Evolutionary conservation across 2,113 vertebrate genomes (phyloP).

Genomic region (Ovis aries): DNA sequence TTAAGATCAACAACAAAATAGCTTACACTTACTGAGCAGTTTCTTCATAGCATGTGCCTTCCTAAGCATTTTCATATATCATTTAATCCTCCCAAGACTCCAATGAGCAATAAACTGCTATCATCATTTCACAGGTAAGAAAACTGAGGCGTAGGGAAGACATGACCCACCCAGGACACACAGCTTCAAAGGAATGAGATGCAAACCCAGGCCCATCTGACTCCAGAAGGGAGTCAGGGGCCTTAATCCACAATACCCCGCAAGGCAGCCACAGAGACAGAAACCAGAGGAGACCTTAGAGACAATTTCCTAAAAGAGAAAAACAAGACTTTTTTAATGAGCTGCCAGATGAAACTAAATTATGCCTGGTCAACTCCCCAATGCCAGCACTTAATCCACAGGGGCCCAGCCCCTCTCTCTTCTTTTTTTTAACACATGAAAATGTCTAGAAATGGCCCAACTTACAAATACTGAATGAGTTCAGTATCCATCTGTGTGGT

Average conservation of each 20-base stretch:
- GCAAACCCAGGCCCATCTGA: background rate
- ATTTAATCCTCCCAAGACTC: background rate
- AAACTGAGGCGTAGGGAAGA: background rate
- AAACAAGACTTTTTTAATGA: background rate
- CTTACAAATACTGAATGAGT: background rate
- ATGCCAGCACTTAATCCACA: background rate
- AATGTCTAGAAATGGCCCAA: background rate
- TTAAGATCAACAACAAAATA: background rate
- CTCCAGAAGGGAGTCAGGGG: background rate
- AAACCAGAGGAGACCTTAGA: background rate
- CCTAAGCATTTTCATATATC: background rate
- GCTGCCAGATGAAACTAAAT: background rate
- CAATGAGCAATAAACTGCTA: background rate
- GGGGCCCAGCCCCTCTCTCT: background rate
- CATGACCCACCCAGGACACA: background rate
- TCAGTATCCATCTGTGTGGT: conserved; percentile 47
- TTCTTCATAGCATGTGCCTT: background rate
- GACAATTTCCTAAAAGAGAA: background rate
- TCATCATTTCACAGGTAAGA: background rate
- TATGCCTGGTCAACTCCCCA: background rate
- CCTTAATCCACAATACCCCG: background rate
- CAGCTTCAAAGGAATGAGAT: background rate
- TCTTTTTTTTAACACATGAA: background rate
- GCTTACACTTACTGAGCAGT: background rate
- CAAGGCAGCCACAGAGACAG: background rate